Percentiles rank a stretch among this genome's conserved stretches.
These are phyloP conservation scores for Ibycter americanus DNA, from an alignment of 2,797 vertebrate genomes.

Conservation along the genomic window DNA sequence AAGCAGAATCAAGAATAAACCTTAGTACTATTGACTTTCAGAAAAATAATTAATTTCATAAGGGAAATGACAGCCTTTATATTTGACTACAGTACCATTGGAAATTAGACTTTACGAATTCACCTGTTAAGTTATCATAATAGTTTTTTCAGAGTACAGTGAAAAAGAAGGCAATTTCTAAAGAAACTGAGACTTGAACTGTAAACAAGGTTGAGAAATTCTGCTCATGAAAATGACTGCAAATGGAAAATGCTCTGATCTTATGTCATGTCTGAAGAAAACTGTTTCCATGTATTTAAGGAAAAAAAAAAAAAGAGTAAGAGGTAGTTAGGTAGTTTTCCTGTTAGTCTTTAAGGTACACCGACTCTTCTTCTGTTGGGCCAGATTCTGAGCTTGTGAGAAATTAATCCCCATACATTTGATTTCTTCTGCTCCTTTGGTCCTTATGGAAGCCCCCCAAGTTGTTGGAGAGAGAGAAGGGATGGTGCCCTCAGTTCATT, in stretches of 20 bases:
- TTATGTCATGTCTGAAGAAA: neutral
- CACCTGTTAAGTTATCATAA: neutral
- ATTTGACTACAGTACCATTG: neutral
- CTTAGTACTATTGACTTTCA: neutral
- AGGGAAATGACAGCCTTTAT: neutral
- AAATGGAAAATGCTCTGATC: neutral
- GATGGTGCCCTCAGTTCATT: neutral
- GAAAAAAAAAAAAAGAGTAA: neutral
- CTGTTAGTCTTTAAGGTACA: neutral
- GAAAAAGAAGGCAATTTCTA: constrained; percentile 14
- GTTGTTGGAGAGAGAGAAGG: neutral
- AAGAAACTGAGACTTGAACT: neutral
- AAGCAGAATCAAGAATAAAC: neutral
- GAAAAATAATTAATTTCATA: neutral
- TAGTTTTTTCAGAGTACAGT: neutral
- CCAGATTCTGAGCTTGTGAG: neutral
- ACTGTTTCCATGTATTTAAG: neutral
- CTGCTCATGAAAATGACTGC: neutral
- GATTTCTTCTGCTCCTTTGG: neutral
- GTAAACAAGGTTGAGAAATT: constrained; percentile 10
- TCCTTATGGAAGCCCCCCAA: neutral
- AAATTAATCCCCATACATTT: neutral
- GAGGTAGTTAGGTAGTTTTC: neutral
- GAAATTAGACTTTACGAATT: neutral
- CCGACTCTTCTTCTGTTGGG: neutral